phyloP scores from a whole-genome alignment of 2,888 invertebrate species.

The Mystacides longicornis region DNA sequence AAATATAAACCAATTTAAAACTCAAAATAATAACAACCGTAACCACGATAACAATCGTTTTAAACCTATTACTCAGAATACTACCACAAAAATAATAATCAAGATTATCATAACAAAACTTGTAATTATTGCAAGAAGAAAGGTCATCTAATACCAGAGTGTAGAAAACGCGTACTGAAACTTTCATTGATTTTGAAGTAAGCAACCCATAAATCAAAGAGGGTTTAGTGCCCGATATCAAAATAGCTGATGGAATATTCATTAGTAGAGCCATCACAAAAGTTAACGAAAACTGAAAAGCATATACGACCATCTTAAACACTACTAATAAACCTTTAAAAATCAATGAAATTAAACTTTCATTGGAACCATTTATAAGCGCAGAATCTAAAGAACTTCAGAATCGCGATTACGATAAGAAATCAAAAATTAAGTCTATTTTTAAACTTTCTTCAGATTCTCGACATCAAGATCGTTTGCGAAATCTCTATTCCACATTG shows the following conservation, averaged over 20 bases:
- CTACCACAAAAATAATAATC: too few species aligned
- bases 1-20: not conserved
- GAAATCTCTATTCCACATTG: not conserved
- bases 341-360: not conserved
- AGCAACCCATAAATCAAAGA: conserved; percentile 6
- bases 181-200: conserved; percentile 4
- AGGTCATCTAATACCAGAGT: conserved; percentile 6
- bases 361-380: not conserved
- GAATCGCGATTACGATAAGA: not conserved
- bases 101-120: not conserved
- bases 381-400: not conserved
- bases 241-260: conserved; percentile 4
- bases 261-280: conserved; percentile 4
- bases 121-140: conserved; percentile 4
- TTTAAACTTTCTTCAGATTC: not conserved
- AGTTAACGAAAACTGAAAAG: not conserved
- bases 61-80: too few species aligned
- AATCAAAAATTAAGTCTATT: not conserved
- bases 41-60: not conserved
- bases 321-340: conserved; percentile 2
- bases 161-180: conserved; percentile 7
- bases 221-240: conserved; percentile 5
- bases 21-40: not conserved
- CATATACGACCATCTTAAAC: not conserved
- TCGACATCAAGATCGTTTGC: not conserved